Conservation (phyloP, 2,797 vertebrate species). For the Enteromius thamalakanensis region DNA sequence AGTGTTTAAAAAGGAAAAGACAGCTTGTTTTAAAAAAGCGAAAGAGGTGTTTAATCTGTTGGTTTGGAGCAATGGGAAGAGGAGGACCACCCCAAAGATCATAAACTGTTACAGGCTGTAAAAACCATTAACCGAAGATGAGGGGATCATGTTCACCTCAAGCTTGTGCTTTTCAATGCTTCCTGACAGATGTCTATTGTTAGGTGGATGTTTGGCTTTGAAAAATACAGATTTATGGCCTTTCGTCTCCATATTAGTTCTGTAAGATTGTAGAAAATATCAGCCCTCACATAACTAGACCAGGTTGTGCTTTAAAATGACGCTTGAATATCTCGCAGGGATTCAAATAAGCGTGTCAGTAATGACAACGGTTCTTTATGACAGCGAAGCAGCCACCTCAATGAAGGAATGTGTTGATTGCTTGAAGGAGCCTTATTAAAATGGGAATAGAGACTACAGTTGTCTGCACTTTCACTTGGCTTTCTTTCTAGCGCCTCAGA, state of each 20-base stretch:
- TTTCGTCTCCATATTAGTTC: background rate
- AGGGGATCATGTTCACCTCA: no score
- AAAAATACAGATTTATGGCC: background rate
- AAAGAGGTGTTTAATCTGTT: background rate
- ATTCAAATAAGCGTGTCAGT: background rate
- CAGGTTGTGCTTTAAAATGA: constrained; percentile 13
- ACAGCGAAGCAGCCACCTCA: background rate
- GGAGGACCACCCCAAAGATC: constrained; percentile 31
- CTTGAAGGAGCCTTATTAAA: background rate
- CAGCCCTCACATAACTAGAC: background rate
- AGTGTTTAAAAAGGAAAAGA: background rate
- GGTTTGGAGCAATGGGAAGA: background rate
- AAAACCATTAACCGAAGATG: background rate
- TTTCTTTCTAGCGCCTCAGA: background rate
- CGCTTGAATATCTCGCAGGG: background rate
- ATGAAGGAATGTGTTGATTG: background rate
- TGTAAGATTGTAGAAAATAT: background rate
- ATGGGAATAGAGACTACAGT: background rate
- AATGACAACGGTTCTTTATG: background rate
- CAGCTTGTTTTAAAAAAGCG: background rate
- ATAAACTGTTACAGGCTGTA: background rate
- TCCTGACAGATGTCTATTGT: background rate
- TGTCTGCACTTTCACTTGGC: constrained; percentile 5
- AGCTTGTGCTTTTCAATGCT: background rate
- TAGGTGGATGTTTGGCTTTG: background rate